Evolutionary conservation across 2,113 vertebrate species (phyloP).

Genomic region (Pomatorhinus ruficollis): DNA sequence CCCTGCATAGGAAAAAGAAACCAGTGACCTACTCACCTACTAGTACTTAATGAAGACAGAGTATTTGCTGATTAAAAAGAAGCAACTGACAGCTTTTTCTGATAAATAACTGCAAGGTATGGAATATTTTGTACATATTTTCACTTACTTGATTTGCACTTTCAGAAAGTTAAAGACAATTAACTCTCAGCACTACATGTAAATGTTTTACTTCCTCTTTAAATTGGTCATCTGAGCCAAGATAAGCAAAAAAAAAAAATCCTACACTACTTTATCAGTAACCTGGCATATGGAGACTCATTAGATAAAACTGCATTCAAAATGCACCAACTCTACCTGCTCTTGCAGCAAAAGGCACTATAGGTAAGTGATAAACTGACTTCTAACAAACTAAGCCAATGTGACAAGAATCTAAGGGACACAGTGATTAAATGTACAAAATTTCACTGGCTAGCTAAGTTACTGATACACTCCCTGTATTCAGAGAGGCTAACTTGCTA

Average conservation of each 20-base stretch:
- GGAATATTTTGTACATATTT: not conserved
- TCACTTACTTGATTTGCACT: not conserved
- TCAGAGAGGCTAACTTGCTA: not conserved
- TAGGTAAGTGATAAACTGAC: not conserved
- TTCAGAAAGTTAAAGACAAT: not conserved
- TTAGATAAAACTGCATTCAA: not conserved
- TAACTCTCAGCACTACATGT: not conserved
- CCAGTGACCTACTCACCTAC: not conserved
- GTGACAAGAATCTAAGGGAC: not conserved
- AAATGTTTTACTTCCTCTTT: not conserved
- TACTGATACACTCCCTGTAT: not conserved
- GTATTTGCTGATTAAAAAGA: not conserved
- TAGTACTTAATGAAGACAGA: not conserved
- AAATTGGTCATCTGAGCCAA: not conserved
- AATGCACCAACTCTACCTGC: not conserved
- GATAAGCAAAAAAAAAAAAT: not conserved
- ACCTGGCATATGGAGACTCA: not conserved
- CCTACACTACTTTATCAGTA: not conserved
- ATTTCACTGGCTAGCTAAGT: not conserved
- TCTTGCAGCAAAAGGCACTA: not conserved
- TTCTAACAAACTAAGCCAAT: not conserved
- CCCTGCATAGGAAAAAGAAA: not conserved
- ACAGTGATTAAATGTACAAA: accelerated
- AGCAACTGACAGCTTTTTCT: not conserved
- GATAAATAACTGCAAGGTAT: not conserved